Evolutionary conservation across 2,113 vertebrate species (phyloP), one percentile per base, ranked within the genome.

Genomic region (Cyanoliseus patagonus): DNA sequence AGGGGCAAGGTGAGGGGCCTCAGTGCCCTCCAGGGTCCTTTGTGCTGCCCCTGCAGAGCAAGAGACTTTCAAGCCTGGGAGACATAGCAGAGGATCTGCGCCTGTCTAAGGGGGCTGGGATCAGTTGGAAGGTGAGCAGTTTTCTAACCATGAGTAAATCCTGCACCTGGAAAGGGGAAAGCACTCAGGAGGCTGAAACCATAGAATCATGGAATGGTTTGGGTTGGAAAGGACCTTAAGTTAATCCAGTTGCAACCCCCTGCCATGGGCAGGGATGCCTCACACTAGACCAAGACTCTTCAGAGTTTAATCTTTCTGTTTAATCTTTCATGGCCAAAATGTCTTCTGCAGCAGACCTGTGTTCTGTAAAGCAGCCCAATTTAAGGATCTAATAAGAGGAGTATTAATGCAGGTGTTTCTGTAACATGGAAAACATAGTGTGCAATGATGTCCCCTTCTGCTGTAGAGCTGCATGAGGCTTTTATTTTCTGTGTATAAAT

Each of bases 331-430:
- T n/a, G n/a, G 67, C 85, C 63, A n/a, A 39, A 90, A 77, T 49
- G 39, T 88, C 63, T 77, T 80, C 83, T 83, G 59, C 19, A 61
- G 19, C 13, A 5, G 5, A n/a, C 19, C 19, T 78, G 2, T 22
- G 13, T 41, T 72, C 42, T 85, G 70, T 76, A 74, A 83, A 90
- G 75, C 90, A 73, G 49, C 74, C 88, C 88, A 90, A 86, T 57
- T 69, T 52, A n/a, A 67, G 63, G 79, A 57, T 69, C 35, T 93
- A 79, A 90, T 90, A 66, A 79, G 85, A 49, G 6, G 11, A 10
- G 9, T 90, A 68, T 94, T 90, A 83, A 82, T 94, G 69, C 82
- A 91, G 87, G 55, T 95, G 94, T 87, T 82, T 55, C 33, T 82
- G 51, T 47, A 59, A 23, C 46, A 24, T 91, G 66, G 69, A 51